Conservation (phyloP, 2,113 vertebrate species). For the Thinocorus orbignyianus region DNA sequence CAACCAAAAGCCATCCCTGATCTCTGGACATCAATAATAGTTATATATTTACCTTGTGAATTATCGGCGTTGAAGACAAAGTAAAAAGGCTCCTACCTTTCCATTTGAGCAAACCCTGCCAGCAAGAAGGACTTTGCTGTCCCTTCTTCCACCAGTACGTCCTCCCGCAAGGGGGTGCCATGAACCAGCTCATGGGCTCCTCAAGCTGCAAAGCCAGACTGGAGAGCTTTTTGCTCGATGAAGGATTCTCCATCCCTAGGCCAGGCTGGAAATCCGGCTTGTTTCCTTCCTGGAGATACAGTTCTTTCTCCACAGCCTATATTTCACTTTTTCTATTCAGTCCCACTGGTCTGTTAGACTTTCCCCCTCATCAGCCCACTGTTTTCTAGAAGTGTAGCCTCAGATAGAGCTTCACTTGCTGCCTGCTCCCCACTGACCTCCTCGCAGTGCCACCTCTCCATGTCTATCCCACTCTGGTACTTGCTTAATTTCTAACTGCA, state of each 20-base stretch:
- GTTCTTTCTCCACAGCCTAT: not conserved
- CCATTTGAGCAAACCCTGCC: not conserved
- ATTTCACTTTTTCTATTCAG: not conserved
- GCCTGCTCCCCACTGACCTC: not conserved
- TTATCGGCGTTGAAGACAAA: not conserved
- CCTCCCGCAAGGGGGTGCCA: conserved; percentile 47
- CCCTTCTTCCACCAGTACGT: accelerated
- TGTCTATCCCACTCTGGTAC: not conserved
- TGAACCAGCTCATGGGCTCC: not conserved
- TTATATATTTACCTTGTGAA: accelerated
- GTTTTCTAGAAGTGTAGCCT: not conserved
- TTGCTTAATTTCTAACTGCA: not conserved
- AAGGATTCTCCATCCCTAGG: not conserved
- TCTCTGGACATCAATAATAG: not conserved
- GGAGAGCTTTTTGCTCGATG: accelerated
- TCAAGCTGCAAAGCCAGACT: not conserved
- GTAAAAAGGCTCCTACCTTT: too few species aligned
- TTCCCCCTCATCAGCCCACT: accelerated
- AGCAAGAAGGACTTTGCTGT: too few species aligned
- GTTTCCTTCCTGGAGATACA: not conserved
- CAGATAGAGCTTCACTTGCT: not conserved
- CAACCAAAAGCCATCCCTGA: not conserved
- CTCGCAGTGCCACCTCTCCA: too few species aligned
- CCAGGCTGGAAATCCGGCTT: not conserved
- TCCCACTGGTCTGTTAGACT: not conserved